Evolutionary conservation across 2,888 invertebrate species (phyloP).

Genomic region (Diarsia rubi): DNA sequence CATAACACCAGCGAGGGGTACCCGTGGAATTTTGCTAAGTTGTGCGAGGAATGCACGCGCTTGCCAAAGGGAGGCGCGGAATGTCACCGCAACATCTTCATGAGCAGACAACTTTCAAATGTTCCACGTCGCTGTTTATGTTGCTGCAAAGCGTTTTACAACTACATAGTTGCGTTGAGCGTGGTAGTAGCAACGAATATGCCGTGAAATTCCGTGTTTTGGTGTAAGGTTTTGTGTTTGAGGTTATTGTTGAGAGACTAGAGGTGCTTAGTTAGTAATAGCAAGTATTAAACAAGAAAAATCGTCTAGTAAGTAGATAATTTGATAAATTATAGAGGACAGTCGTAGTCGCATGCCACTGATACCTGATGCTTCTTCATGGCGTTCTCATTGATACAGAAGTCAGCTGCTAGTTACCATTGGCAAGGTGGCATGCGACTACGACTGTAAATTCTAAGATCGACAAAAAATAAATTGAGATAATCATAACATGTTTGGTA

Average conservation of each 20-base stretch:
- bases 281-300: too few relatives aligned
- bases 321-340: too few relatives aligned
- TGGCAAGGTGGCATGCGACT: too few relatives aligned
- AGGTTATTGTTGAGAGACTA: not conserved
- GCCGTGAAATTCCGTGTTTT: conserved; percentile 25
- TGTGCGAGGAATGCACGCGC: conserved; percentile 81
- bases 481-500: too few relatives aligned
- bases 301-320: too few relatives aligned
- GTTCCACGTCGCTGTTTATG: conserved; percentile 73
- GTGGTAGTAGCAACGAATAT: conserved; percentile 50
- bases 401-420: too few relatives aligned
- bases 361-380: too few relatives aligned
- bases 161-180: conserved; percentile 56
- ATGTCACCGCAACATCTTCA: conserved; percentile 87
- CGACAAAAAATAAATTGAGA: too few relatives aligned
- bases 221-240: not conserved
- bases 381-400: too few relatives aligned
- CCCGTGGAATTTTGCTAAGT: conserved; percentile 79
- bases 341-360: too few relatives aligned
- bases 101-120: conserved; percentile 80
- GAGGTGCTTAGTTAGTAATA: not conserved
- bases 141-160: conserved; percentile 59
- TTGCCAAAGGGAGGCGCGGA: conserved; percentile 79
- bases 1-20: conserved; percentile 61
- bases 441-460: too few relatives aligned